Evolutionary conservation across 1,140 invertebrate genomes (phyloP), one percentile per base, ranked within the genome.

Genomic region (Triops longicaudatus): DNA sequence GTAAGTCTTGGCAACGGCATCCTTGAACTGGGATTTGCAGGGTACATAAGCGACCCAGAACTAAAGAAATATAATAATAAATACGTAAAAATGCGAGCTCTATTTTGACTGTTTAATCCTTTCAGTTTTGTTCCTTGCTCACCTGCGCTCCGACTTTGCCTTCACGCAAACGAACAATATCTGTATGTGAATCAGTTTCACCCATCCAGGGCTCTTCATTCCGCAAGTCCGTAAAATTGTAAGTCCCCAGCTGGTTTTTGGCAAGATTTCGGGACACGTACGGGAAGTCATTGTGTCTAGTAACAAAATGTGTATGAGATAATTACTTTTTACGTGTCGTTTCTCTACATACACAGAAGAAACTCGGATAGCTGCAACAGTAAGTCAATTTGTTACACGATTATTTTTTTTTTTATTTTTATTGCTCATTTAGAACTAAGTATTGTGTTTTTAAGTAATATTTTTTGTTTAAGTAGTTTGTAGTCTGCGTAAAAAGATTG

Each of bases 61-160:
- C 80, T 81, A 77, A 43, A 77, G 73, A 50, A 22, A 26, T 76
- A 43, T 78, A 73, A 3, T 28, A 37, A 27, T 17, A 28, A 28
- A 78, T 27, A 73, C 14, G 6, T 78, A 78, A 14, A 28, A n/a
- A n/a, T n/a, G n/a, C n/a, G n/a, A n/a, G n/a, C n/a, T n/a, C n/a
- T n/a, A n/a, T n/a, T n/a, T n/a, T n/a, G n/a, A n/a, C n/a, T n/a
- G n/a, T n/a, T n/a, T n/a, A n/a, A n/a, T n/a, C n/a, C n/a, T n/a
- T n/a, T n/a, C n/a, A n/a, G n/a, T 73, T 73, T 44, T 73, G 17
- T 7, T 11, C 10, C 6, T 31, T 31, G 41, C 81, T 84, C 84
- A 96, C 93, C 87, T 95, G 93, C 73, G 91, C 93, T 72, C 93
- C 93, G 74, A 96, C 88, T 80, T 90, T 88, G 72, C 94, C 95